Base-by-base conservation (phyloP, 2,888 invertebrate species). In the Metacarcinus magister region DNA sequence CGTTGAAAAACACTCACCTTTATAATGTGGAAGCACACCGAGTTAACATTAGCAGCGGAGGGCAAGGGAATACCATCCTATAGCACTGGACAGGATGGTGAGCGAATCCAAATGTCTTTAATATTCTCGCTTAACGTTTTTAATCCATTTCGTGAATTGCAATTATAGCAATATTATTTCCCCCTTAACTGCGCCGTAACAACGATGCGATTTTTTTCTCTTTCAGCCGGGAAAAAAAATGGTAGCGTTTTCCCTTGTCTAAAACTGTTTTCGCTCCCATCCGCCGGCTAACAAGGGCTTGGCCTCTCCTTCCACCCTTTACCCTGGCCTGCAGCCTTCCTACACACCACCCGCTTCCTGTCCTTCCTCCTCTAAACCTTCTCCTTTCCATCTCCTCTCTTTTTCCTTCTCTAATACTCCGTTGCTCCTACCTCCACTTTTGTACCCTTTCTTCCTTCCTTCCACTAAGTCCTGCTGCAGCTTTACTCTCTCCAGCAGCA, bases 41-140 rank as follows among this genome's bases (percentile, higher is more conserved):
- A 67, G 67, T 67, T 67, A 67, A 67, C 67, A 7, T n/a, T 23
- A 67, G 7, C n/a, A n/a, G 54, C 13, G 16, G 67, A 67, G 23
- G 23, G 67, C n/a, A 4, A 67, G 67, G 4, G 2, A 67, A n/a
- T 7, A 67, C 16, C n/a, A 23, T n/a, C n/a, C 67, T n/a, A 23
- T n/a, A 67, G 67, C 67, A 5, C 67, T 5, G 23, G 67, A 23
- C 67, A 67, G 67, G n/a, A 67, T 23, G n/a, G n/a, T 67, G n/a
- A 67, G 67, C 23, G 67, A 67, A n/a, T 67, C n/a, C 67, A 67
- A 8, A n/a, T 67, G 67, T 67, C 67, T 67, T n/a, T 67, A 67
- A 67, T n/a, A 67, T 67, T n/a, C 67, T 67, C 67, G n/a, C 67
- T 67, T 67, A 67, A n/a, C 67, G 67, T 67, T n/a, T 67, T 67